Evolutionary conservation across 2,888 invertebrate genomes (phyloP), one percentile per base, ranked within the genome.

Genomic region (Spicauda simplicius): DNA sequence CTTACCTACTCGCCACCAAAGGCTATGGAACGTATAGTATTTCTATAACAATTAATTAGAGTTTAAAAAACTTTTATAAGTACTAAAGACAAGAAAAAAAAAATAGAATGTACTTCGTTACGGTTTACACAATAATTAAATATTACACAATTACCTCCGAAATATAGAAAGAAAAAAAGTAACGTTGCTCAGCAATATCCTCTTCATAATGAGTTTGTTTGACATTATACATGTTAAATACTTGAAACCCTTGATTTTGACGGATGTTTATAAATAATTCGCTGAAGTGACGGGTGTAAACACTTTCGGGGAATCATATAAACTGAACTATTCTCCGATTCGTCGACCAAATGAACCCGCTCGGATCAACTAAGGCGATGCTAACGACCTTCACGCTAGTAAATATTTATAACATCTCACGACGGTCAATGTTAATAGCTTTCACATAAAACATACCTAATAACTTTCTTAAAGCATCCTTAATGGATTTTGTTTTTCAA

Each of bases 191-290:
- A 25, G 25, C 5, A 4, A 25, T 25, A 25, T 25, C 25, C 45
- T 45, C 14, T 45, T 12, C 10, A 45, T 14, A n/a, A 16, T 48
- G 16, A n/a, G 18, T 41, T 53, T 65, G 55, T 66, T 66, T 55
- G 60, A 66, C 60, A 14, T 66, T 60, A 18, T 11, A 37, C 19
- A 64, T 18, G 19, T 48, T 57, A 52, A 52, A 48, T 33, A 48
- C 18, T 37, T 67, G 48, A 64, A 33, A 56, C 67, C 61, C 50
- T 61, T 61, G 61, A 56, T 60, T 67, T 67, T 16, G 52, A 37
- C 67, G 67, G 52, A 61, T 61, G 67, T 61, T 67, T 67, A 67
- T 67, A 67, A 67, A 67, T 61, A 67, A 61, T 52, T 61, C 67
- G 12, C 50, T 48, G 60, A 56, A 20, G 25, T 56, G 67, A 62